phyloP scores from a whole-genome alignment of 2,113 vertebrate species.

The Scatophagus argus region DNA sequence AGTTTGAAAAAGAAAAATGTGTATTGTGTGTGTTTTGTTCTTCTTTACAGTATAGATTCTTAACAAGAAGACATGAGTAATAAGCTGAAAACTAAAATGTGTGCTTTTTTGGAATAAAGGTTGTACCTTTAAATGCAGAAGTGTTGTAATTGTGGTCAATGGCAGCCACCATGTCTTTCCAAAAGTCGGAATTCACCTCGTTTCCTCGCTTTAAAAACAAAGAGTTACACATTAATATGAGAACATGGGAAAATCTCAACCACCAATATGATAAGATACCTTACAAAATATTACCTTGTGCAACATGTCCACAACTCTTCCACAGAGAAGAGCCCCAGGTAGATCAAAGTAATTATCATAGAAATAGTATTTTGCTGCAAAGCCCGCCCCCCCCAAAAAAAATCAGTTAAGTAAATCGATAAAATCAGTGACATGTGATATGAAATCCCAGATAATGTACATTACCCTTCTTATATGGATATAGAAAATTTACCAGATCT shows the following conservation, averaged over 20 bases:
- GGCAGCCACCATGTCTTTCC: conserved; percentile 94
- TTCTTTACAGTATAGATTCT: not conserved
- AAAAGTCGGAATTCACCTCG: conserved; percentile 92
- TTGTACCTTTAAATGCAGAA: conserved; percentile 94
- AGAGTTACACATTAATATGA: not conserved
- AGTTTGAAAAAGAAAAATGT: conserved; percentile 70
- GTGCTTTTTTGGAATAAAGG: conserved; percentile 1
- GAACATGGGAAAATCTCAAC: not conserved
- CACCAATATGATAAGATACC: not conserved
- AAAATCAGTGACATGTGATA: not conserved
- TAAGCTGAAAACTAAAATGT: not conserved
- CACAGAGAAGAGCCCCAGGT: conserved; percentile 93
- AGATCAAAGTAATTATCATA: conserved; percentile 98
- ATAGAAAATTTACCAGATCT: conserved; percentile 86
- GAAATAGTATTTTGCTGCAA: conserved; percentile 94
- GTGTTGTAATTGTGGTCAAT: conserved; percentile 98
- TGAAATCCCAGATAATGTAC: not conserved
- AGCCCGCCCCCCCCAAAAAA: conserved; percentile 52
- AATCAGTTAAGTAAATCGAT: not conserved
- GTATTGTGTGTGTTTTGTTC: conserved; percentile 21
- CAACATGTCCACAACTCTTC: conserved; percentile 91
- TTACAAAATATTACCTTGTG: conserved; percentile 85
- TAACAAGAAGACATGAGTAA: conserved; percentile 3
- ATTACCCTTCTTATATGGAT: not conserved
- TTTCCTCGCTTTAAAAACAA: conserved; percentile 82